phyloP scores from a whole-genome alignment of 1,140 invertebrate genomes.

The Drosophila malerkotliana region DNA sequence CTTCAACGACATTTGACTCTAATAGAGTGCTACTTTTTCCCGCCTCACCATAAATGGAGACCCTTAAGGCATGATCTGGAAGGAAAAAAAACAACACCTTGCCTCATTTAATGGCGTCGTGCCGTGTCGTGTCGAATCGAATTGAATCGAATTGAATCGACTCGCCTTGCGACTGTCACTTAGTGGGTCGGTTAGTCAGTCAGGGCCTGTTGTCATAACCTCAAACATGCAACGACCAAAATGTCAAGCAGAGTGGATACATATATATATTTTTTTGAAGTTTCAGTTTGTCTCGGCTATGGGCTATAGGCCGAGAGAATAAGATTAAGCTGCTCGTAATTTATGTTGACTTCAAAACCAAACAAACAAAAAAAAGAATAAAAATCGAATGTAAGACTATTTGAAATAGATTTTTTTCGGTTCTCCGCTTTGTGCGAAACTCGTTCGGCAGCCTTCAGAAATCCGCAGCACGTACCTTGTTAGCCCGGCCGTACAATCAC shows the following conservation, averaged over 20 bases:
- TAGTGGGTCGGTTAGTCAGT: constrained; percentile 12
- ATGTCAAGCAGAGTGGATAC: constrained; percentile 24
- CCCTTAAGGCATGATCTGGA: constrained; percentile 33
- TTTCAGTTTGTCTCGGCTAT: constrained; percentile 6
- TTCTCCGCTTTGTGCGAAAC: constrained; percentile 37
- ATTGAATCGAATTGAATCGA: constrained; percentile 27
- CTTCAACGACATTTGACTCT: constrained; percentile 34
- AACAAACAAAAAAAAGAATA: not conserved
- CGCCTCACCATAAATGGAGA: constrained; percentile 11
- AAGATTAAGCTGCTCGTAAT: constrained; percentile 71
- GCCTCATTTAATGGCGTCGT: constrained; percentile 57
- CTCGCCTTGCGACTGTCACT: constrained; percentile 22
- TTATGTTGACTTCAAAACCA: constrained; percentile 70
- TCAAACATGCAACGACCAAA: constrained; percentile 54
- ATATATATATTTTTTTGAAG: not conserved
- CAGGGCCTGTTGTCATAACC: constrained; percentile 61
- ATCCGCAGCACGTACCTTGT: constrained; percentile 69
- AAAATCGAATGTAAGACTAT: constrained; percentile 77
- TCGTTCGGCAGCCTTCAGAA: constrained; percentile 76
- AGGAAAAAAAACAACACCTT: constrained; percentile 41
- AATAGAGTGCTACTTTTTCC: not conserved
- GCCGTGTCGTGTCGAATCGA: constrained; percentile 47
- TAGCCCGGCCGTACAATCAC: constrained; percentile 75
- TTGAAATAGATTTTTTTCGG: constrained; percentile 62
- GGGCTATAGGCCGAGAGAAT: constrained; percentile 28